Conservation (phyloP, 2,888 invertebrate species). For the Euspilapteryx auroguttella region DNA sequence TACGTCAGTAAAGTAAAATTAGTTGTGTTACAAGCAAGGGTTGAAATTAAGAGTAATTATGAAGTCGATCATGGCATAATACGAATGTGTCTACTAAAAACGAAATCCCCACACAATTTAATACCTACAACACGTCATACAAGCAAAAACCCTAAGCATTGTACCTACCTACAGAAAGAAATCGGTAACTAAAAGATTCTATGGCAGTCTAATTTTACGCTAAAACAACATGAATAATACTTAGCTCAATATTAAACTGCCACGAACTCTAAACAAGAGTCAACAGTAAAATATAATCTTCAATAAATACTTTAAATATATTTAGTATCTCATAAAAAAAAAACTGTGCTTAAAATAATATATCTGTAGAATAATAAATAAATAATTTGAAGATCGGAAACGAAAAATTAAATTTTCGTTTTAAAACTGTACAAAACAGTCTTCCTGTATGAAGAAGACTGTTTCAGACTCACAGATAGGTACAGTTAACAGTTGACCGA, state of each 20-base stretch:
- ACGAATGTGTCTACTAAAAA: not conserved
- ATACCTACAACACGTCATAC: too few relatives aligned
- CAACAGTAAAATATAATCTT: conserved; percentile 30
- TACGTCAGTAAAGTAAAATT: conserved; percentile 31
- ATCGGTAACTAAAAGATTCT: conserved; percentile 49
- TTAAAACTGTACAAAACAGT: conserved; percentile 47
- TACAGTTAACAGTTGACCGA: too few relatives aligned
- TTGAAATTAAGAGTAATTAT: too few relatives aligned
- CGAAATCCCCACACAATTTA: too few relatives aligned
- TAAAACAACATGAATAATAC: too few relatives aligned
- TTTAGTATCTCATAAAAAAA: conserved; percentile 30
- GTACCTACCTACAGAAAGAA: conserved; percentile 26
- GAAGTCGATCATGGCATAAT: too few relatives aligned
- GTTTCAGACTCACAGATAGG: too few relatives aligned
- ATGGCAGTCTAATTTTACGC: conserved; percentile 48
- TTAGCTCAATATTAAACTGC: too few relatives aligned
- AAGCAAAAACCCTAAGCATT: too few relatives aligned
- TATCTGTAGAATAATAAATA: too few relatives aligned
- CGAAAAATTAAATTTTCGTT: conserved; percentile 40
- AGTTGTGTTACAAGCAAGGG: conserved; percentile 62
- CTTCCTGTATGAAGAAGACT: conserved; percentile 16
- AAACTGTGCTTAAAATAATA: too few relatives aligned
- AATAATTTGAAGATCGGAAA: conserved; percentile 34
- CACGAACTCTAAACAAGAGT: conserved; percentile 29
- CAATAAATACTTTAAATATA: conserved; percentile 37